Evolutionary conservation across 2,113 vertebrate genomes (phyloP).

Genomic region (Aspidoscelis tigris): DNA sequence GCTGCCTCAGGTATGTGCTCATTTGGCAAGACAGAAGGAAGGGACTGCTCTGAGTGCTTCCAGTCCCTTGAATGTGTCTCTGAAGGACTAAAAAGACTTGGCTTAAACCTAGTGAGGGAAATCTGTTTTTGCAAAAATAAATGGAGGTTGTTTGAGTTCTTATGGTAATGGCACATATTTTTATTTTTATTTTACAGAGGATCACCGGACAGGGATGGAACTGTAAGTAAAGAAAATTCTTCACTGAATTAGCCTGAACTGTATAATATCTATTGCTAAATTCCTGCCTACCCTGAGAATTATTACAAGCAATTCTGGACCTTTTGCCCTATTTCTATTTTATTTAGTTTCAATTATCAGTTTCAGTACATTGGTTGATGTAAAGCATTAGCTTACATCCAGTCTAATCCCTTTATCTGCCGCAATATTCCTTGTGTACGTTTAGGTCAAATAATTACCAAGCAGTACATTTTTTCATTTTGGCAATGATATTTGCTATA

Average conservation of each 20-base stretch:
- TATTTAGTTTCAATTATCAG: conserved; percentile 44
- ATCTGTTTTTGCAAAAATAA: fast-evolving
- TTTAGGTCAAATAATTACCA: background rate
- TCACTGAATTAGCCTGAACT: conserved; percentile 1
- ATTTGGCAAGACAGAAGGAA: no score
- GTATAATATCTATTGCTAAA: background rate
- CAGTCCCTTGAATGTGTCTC: no score
- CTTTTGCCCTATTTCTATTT: conserved; percentile 13
- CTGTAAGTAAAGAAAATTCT: conserved; percentile 80
- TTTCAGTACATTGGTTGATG: background rate
- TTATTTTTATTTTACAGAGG: conserved; percentile 79
- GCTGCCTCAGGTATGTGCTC: no score
- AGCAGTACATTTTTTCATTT: background rate
- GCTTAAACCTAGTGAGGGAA: background rate
- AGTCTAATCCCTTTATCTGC: background rate
- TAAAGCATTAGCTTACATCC: background rate
- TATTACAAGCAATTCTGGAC: background rate
- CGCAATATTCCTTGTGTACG: background rate
- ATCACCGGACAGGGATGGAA: conserved; percentile 93
- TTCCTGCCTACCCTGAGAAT: background rate
- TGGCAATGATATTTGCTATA: background rate
- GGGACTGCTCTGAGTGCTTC: no score
- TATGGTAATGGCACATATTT: fast-evolving
- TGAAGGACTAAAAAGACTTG: no score
- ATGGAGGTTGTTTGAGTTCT: background rate